Evolutionary conservation across 2,888 invertebrate species (phyloP).

Genomic region (Thecocarcelia acutangulata): DNA sequence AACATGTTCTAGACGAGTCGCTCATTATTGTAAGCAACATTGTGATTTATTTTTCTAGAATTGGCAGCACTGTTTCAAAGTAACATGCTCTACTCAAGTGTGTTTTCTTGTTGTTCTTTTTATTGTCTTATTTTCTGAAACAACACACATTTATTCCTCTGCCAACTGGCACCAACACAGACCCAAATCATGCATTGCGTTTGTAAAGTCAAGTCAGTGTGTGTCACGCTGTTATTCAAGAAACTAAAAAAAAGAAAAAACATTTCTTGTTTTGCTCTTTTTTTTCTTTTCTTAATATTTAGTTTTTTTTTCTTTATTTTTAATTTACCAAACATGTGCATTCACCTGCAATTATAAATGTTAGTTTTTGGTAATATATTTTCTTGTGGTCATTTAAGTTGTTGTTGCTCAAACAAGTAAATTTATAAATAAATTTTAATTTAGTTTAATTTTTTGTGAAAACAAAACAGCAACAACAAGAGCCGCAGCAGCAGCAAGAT

Average conservation of each 20-base stretch:
- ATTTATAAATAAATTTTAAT: slow-evolving; percentile 36
- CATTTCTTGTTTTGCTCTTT: slow-evolving; percentile 46
- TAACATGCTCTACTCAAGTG: slow-evolving; percentile 36
- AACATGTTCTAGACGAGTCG: too few species aligned
- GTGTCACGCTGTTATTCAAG: slow-evolving; percentile 39
- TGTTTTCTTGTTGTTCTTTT: not conserved
- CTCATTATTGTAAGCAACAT: too few species aligned
- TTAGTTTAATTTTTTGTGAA: slow-evolving; percentile 27
- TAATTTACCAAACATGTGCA: slow-evolving; percentile 66
- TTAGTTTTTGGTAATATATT: slow-evolving; percentile 57
- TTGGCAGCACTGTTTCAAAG: slow-evolving; percentile 35
- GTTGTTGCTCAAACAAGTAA: slow-evolving; percentile 34
- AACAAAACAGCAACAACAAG: slow-evolving; percentile 1
- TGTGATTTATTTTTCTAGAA: not conserved
- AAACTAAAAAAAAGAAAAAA: slow-evolving; percentile 26
- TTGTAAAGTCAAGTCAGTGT: slow-evolving; percentile 25
- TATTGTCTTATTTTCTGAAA: slow-evolving; percentile 16
- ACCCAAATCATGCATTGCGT: slow-evolving; percentile 1
- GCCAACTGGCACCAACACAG: not conserved
- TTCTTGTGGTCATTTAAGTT: slow-evolving; percentile 60
- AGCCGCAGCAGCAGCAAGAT: slow-evolving; percentile 21
- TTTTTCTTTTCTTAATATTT: slow-evolving; percentile 19
- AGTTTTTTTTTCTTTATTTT: slow-evolving; percentile 34
- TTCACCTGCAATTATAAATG: slow-evolving; percentile 68
- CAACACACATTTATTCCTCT: slow-evolving; percentile 4